Percentiles rank a stretch among this genome's conserved stretches.
phyloP scores from a whole-genome alignment of 2,888 invertebrate genomes.

The Sycophila texana region DNA sequence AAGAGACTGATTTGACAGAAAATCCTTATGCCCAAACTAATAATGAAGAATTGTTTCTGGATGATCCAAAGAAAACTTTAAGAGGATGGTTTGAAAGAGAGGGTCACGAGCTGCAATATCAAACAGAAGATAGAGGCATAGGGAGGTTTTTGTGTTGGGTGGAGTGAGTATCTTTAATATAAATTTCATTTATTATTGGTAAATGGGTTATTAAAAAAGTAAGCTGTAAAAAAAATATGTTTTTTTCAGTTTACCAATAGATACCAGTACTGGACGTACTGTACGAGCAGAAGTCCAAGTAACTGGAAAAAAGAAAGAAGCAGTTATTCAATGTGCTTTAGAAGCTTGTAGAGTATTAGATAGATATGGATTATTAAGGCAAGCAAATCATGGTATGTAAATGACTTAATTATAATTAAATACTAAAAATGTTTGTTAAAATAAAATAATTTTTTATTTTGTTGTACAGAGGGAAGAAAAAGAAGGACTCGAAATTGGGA shows the following conservation, averaged over 20 bases:
- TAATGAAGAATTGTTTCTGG: conserved; percentile 92
- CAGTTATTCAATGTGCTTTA: conserved; percentile 93
- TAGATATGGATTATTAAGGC: conserved; percentile 88
- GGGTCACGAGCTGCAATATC: conserved; percentile 89
- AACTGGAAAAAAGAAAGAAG: conserved; percentile 95
- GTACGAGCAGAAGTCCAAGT: conserved; percentile 90
- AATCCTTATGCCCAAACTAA: conserved; percentile 89
- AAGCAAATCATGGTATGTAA: conserved; percentile 87
- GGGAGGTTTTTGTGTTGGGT: conserved; percentile 91
- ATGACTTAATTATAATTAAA: conserved; percentile 12
- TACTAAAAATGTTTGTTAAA: conserved; percentile 15
- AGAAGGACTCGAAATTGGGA: conserved; percentile 87
- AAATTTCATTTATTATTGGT: neutral
- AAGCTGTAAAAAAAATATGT: conserved; percentile 34
- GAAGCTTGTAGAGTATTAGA: conserved; percentile 96
- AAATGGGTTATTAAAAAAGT: too few species aligned
- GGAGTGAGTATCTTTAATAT: conserved; percentile 73
- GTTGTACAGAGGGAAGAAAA: conserved; percentile 84
- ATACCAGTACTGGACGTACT: conserved; percentile 85
- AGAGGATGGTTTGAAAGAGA: conserved; percentile 96
- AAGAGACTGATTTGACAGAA: conserved; percentile 86
- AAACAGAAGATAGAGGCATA: conserved; percentile 89
- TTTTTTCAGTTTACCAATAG: conserved; percentile 84
- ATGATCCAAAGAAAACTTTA: conserved; percentile 96
- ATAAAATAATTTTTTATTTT: conserved; percentile 22